Base-by-base conservation (phyloP, 2,113 vertebrate species). In the Pongo abelii region DNA sequence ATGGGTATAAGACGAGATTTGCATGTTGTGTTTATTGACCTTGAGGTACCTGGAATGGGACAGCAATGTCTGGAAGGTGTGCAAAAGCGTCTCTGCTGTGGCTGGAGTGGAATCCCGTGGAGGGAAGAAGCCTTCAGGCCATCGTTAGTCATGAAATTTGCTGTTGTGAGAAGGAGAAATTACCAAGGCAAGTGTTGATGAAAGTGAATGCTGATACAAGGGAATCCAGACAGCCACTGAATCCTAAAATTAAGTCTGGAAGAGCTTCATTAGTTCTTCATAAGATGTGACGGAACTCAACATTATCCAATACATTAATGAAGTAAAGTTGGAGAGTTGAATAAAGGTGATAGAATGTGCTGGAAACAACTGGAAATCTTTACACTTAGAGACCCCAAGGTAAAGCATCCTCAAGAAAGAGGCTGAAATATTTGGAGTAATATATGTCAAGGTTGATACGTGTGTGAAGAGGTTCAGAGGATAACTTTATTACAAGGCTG, bases 251-350 rank as follows among this genome's bases (percentile, higher is more conserved):
- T 80, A 97, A 93, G 77, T 79, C 92, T 69, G 43, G 86, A 85
- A 50, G 79, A 85, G 92, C 93, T 87, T 95, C 98, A 96, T 95
- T 95, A 89, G 93, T 57, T 96, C 95, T 96, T 92, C 96, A 96
- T 96, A 96, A 94, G 95, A 96, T 20, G 90, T 88, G 95, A 78
- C 1, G 0, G 35, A 46, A 46, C 5, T 5, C 46, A 95, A 46
- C 50, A 52, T 59, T 84, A 90, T n/a, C 80, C 84, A 50, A 14
- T n/a, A 23, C 84, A 50, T 59, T 88, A 92, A 92, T 35, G 90
- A 93, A 87, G 91, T 35, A 38, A 67, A 91, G 93, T 92, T 72
- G 69, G 32, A 43, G 52, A 84, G 61, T 11, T 48, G 57, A 70
- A 84, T 35, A 40, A 43, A 27, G 16, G 46, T 17, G 46, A 79